Conservation (phyloP, 2,113 vertebrate genomes). For the Sylvia atricapilla region DNA sequence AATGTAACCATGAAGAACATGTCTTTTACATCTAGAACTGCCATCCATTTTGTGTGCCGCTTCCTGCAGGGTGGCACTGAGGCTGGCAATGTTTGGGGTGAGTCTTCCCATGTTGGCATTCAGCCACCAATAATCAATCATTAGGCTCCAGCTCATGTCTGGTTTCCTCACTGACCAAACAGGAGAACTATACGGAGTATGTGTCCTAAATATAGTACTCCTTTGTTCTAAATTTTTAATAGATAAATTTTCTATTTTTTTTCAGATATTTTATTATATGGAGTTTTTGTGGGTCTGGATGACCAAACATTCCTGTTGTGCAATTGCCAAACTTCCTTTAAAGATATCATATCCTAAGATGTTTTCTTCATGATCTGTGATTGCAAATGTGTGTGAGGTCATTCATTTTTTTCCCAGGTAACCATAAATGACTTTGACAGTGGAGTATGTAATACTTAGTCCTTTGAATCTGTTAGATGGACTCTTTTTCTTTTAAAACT, state of each 20-base stretch:
- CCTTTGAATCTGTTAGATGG: not conserved
- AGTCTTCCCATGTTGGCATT: not conserved
- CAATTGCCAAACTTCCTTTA: not conserved
- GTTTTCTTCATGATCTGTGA: not conserved
- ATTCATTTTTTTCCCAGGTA: not conserved
- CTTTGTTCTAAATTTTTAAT: not conserved
- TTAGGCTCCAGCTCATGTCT: accelerated
- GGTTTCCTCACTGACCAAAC: not conserved
- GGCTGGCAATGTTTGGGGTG: not conserved
- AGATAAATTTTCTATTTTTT: not conserved
- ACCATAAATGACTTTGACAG: not conserved
- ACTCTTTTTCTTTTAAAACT: not conserved
- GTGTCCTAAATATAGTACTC: not conserved
- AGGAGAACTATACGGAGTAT: not conserved
- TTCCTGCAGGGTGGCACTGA: not conserved
- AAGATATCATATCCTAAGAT: not conserved
- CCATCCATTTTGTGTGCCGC: not conserved
- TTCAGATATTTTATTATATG: not conserved
- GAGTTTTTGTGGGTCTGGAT: not conserved
- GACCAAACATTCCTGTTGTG: not conserved
- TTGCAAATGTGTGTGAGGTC: not conserved
- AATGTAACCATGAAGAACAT: not conserved
- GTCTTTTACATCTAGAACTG: not conserved
- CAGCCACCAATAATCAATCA: not conserved
- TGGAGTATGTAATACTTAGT: not conserved